phyloP scores from a whole-genome alignment of 2,113 vertebrate species.

The Mus musculus region GRCm39 chr1:192569501-192570000 shows the following conservation, averaged over 20 bases:
- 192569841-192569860: background rate
- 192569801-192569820: background rate
- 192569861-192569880: background rate
- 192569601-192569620: background rate
- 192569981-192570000: background rate
- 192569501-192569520: background rate
- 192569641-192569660: background rate
- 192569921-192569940: background rate
- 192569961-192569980: background rate
- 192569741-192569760: background rate
- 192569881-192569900: background rate
- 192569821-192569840: background rate
- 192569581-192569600: background rate
- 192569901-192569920: background rate
- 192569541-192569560: background rate
- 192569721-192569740: background rate
- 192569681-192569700: background rate
- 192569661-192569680: background rate
- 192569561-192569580: background rate
- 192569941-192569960: background rate
- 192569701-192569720: background rate
- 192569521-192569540: background rate
- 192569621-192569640: background rate
- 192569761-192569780: background rate
- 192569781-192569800: background rate